A percentile compares a stretch with the other conserved stretches of the same genome.
phyloP scores from a whole-genome alignment of 2,888 invertebrate genomes.

The Polylopha cassiicola region DNA sequence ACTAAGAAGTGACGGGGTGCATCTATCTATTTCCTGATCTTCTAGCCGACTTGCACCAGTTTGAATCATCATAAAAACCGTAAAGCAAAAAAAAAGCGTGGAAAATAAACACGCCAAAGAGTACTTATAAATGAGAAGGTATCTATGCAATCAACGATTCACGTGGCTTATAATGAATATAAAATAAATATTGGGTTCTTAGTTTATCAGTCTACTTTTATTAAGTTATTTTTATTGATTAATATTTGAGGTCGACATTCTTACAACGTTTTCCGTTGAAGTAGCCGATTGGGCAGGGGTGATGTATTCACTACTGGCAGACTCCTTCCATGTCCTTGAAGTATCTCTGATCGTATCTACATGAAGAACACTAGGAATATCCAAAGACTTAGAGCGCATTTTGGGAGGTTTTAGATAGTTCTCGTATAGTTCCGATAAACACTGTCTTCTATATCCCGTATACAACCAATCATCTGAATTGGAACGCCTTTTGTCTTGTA shows the following conservation, averaged over 20 bases:
- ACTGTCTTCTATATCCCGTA: slow-evolving; percentile 40
- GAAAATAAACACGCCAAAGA: no score
- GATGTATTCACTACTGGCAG: not conserved
- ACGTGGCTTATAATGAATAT: no score
- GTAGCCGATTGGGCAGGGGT: slow-evolving; percentile 20
- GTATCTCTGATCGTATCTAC: not conserved
- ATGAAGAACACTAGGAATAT: slow-evolving; percentile 31
- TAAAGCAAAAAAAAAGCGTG: no score
- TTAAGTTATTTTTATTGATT: not conserved
- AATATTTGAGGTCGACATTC: no score
- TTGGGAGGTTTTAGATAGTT: slow-evolving; percentile 25
- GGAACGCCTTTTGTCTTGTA: slow-evolving; percentile 39
- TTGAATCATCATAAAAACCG: no score
- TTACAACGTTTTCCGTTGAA: slow-evolving; percentile 20
- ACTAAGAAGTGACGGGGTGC: slow-evolving; percentile 15
- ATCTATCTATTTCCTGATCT: slow-evolving; percentile 27
- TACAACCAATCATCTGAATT: slow-evolving; percentile 62
- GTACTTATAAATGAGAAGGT: no score
- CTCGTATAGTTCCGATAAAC: slow-evolving; percentile 29
- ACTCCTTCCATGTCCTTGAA: not conserved
- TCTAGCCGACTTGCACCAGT: slow-evolving; percentile 9
- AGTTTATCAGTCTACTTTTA: not conserved
- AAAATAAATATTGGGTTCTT: no score
- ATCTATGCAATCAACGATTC: no score
- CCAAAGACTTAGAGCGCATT: slow-evolving; percentile 49